Percentiles rank a stretch among this genome's conserved stretches.
Evolutionary conservation across 2,888 invertebrate species (phyloP).

Genomic region (Spicauda simplicius): DNA sequence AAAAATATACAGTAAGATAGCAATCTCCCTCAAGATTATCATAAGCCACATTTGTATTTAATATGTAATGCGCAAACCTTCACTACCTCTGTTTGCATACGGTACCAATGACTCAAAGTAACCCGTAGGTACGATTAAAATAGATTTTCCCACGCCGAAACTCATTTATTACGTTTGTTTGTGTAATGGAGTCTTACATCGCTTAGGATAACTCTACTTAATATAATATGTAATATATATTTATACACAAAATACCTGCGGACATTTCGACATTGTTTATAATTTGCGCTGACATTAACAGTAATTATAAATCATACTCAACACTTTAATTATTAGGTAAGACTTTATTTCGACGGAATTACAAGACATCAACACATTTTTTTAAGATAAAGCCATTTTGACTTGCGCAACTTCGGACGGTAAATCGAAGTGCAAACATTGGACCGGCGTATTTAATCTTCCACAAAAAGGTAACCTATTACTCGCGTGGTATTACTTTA

Average conservation of each 20-base stretch:
- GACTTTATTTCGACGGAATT: background rate
- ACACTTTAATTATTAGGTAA: background rate
- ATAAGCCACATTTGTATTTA: background rate
- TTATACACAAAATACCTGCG: background rate
- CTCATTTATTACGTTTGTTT: constrained; percentile 29
- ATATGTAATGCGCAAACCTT: constrained; percentile 13
- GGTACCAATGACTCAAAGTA: constrained; percentile 34
- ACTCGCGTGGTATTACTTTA: no score
- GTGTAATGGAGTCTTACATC: constrained; percentile 32
- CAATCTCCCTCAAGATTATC: no score
- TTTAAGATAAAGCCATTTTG: background rate
- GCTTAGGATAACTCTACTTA: constrained; percentile 25
- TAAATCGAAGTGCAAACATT: no score
- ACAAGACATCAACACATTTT: background rate
- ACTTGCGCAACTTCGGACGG: background rate
- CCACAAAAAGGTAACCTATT: no score
- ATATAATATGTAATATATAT: constrained; percentile 12
- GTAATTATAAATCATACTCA: background rate
- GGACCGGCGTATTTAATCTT: no score
- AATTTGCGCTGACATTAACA: background rate
- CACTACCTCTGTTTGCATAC: constrained; percentile 33
- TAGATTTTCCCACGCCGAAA: constrained; percentile 41
- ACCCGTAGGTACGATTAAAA: constrained; percentile 35
- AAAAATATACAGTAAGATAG: no score
- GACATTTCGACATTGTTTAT: background rate